Percentiles rank a stretch among this genome's conserved stretches.
Evolutionary conservation across 2,888 invertebrate genomes (phyloP).

Genomic region (Epinotia nisella): DNA sequence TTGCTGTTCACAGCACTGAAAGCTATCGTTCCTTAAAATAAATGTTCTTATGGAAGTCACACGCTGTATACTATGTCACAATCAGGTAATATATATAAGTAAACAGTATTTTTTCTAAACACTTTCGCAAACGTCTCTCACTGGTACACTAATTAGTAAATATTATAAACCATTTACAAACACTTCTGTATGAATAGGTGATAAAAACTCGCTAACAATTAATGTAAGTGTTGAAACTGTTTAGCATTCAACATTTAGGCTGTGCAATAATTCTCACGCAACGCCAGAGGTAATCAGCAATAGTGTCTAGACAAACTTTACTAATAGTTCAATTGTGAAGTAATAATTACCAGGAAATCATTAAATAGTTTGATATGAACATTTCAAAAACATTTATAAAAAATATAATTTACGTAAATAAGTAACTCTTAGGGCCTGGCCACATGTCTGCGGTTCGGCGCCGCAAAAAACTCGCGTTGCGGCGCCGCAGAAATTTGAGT

Average conservation of each 20-base stretch:
- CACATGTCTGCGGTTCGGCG: no score
- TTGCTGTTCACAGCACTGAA: no score
- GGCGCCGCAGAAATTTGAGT: no score
- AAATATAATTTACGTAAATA: background rate
- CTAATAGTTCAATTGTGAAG: background rate
- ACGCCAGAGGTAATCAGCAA: background rate
- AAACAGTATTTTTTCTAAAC: no score
- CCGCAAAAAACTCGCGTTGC: no score
- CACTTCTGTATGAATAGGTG: slow-evolving; percentile 14
- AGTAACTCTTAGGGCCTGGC: no score
- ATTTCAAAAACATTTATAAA: background rate
- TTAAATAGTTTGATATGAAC: background rate
- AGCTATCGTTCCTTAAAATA: no score
- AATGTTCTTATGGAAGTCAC: no score
- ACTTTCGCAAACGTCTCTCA: background rate
- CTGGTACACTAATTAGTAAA: slow-evolving; percentile 26
- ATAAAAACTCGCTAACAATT: slow-evolving; percentile 14
- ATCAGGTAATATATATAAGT: no score
- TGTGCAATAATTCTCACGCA: slow-evolving; percentile 12
- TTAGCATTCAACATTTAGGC: background rate
- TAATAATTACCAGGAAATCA: slow-evolving; percentile 12
- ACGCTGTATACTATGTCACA: no score
- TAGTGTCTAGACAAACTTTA: slow-evolving; percentile 2
- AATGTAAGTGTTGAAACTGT: slow-evolving; percentile 20
- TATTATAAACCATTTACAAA: slow-evolving; percentile 3